Base-by-base conservation (phyloP, 1,140 invertebrate genomes). In the Belonocnema kinseyi region DNA sequence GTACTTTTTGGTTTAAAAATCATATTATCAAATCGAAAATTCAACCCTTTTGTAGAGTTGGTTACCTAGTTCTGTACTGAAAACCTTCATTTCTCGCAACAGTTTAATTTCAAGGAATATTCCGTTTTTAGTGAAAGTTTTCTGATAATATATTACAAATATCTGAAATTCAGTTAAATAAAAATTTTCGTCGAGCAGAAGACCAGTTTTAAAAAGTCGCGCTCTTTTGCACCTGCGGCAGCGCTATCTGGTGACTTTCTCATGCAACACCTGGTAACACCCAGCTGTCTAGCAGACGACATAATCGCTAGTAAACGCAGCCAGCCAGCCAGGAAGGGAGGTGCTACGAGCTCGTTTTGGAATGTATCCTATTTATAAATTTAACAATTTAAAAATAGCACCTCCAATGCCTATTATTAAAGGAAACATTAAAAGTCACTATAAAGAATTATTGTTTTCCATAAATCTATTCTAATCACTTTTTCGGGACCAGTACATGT, bases 301-400 rank as follows among this genome's bases (percentile, higher is more conserved):
- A 66, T 1, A 33, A 4, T 33, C 14, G n/a, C 40, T 46, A 66
- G 61, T 76, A 66, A 77, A 33, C 73, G 78, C 78, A 46, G 61
- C 74, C 72, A 77, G 46, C 73, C 77, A 78, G 76, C 78, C 78
- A 80, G 80, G 78, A 72, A 78, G 77, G 79, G 80, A 80, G 82
- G 77, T 26, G 13, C 77, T 84, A 79, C 80, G 78, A 79, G 77
- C 76, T 83, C 77, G 54, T 81, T 85, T 86, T 79, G 85, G 82
- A 82, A 82, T 83, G 83, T 76, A 80, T 82, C 80, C 82, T 85
- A 85, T 85, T 85, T 85, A 83, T 85, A 86, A 82, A 82, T 72
- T 58, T 40, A 85, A 81, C 83, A 71, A 80, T 72, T 33, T 75
- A 74, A 79, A 81, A 79, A 78, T 77, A 73, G 61, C 72, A 72